Evolutionary conservation across 1,140 invertebrate species (phyloP).

Genomic region (Trinorchestia longiramus): DNA sequence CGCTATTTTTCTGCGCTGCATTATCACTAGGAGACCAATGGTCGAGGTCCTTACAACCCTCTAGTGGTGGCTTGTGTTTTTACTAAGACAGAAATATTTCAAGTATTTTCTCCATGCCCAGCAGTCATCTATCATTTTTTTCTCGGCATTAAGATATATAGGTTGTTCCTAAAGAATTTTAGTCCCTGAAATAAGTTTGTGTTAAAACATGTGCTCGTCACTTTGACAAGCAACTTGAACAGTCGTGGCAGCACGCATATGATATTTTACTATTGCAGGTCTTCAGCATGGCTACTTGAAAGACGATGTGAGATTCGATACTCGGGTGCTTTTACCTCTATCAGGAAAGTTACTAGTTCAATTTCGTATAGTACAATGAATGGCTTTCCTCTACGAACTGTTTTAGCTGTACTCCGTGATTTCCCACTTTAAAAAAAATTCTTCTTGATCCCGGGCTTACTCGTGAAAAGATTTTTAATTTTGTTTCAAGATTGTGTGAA

Average conservation of each 20-base stretch:
- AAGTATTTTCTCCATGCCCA: not conserved
- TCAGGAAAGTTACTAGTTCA: not conserved
- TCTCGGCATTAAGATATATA: not conserved
- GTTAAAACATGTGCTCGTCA: too few relatives aligned
- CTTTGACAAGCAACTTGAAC: not conserved
- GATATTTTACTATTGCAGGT: not conserved
- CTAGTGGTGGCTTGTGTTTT: not conserved
- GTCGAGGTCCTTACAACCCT: too few relatives aligned
- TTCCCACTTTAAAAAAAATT: not conserved
- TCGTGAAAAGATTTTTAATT: not conserved
- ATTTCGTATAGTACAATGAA: not conserved
- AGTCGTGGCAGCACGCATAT: not conserved
- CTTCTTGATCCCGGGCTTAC: not conserved
- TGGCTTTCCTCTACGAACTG: not conserved
- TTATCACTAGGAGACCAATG: too few relatives aligned
- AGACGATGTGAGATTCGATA: not conserved
- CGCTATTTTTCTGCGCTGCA: too few relatives aligned
- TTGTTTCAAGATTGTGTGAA: not conserved
- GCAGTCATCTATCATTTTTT: not conserved
- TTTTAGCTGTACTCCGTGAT: not conserved
- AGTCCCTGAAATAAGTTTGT: not conserved
- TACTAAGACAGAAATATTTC: not conserved
- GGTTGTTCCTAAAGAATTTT: not conserved
- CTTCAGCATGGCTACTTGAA: not conserved
- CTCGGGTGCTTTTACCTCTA: not conserved